Conservation (phyloP, 2,888 invertebrate genomes). For the Pemphredon lugubris region DNA sequence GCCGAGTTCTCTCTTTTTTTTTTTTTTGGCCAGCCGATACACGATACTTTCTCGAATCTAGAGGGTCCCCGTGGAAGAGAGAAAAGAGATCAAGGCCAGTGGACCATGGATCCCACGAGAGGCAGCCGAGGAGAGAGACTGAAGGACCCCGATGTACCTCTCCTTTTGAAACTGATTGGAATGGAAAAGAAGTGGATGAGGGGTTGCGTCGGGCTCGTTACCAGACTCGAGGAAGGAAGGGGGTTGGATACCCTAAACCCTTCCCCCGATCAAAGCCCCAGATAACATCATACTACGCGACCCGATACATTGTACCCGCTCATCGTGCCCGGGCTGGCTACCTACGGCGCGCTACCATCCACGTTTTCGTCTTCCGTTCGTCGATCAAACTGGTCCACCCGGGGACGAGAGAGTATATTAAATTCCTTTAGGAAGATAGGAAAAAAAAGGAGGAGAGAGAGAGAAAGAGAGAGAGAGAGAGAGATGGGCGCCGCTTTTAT, state of each 20-base stretch:
- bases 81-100: slow-evolving; percentile 65
- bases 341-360: slow-evolving; percentile 37
- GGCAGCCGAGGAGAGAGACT: slow-evolving; percentile 27
- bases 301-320: slow-evolving; percentile 65
- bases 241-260: slow-evolving; percentile 63
- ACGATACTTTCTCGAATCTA: slow-evolving; percentile 70
- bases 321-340: slow-evolving; percentile 29
- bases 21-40: slow-evolving; percentile 70
- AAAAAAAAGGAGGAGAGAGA: slow-evolving; percentile 5
- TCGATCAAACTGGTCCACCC: slow-evolving; percentile 41
- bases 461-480: not conserved
- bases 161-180: slow-evolving; percentile 67
- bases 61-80: slow-evolving; percentile 29
- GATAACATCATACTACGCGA: slow-evolving; percentile 64
- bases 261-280: slow-evolving; percentile 60
- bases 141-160: slow-evolving; percentile 30
- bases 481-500: slow-evolving; percentile 8
- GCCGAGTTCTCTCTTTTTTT: too few relatives aligned
- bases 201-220: slow-evolving; percentile 61
- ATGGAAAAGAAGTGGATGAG: slow-evolving; percentile 61
- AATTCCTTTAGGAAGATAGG: slow-evolving; percentile 26
- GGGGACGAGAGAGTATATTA: slow-evolving; percentile 45
- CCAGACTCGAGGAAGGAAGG: slow-evolving; percentile 62
- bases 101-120: slow-evolving; percentile 66
- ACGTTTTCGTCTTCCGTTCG: slow-evolving; percentile 18